Percentiles rank a stretch among this genome's conserved stretches.
phyloP scores from a whole-genome alignment of 2,888 invertebrate genomes.

The Crocallis elinguaria region DNA sequence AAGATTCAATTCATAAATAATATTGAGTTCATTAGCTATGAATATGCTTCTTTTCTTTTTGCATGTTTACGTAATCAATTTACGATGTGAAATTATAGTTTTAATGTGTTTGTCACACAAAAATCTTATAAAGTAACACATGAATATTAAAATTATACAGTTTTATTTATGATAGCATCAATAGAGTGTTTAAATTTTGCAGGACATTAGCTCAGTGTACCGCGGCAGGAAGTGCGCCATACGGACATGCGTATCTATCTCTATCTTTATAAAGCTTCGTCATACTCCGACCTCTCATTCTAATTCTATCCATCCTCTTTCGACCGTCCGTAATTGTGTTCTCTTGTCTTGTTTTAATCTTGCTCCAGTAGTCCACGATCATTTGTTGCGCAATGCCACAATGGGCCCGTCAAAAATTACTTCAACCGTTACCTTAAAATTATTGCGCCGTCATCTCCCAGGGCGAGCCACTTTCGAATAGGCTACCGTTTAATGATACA shows the following conservation, averaged over 20 bases:
- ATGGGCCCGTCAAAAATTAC: slow-evolving; percentile 70
- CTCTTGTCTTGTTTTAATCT: slow-evolving; percentile 52
- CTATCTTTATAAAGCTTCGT: slow-evolving; percentile 71
- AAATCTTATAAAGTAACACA: slow-evolving; percentile 25
- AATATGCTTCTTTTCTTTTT: background rate
- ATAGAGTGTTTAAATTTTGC: slow-evolving; percentile 45
- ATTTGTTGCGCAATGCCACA: slow-evolving; percentile 73
- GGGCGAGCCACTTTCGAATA: slow-evolving; percentile 50
- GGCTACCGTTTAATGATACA: slow-evolving; percentile 73
- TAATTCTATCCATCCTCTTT: slow-evolving; percentile 56
- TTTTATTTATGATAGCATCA: slow-evolving; percentile 35
- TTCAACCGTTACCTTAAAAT: slow-evolving; percentile 69
- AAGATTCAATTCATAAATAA: background rate
- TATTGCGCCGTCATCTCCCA: slow-evolving; percentile 65
- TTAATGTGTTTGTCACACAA: slow-evolving; percentile 14
- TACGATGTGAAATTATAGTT: slow-evolving; percentile 10
- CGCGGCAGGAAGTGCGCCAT: slow-evolving; percentile 65
- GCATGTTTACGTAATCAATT: slow-evolving; percentile 8
- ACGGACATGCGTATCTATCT: slow-evolving; percentile 80
- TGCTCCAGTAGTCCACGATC: slow-evolving; percentile 57
- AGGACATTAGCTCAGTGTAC: slow-evolving; percentile 49
- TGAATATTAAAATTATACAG: slow-evolving; percentile 18
- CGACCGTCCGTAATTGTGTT: slow-evolving; percentile 47
- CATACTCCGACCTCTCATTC: slow-evolving; percentile 64
- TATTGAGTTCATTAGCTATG: background rate